phyloP scores from a whole-genome alignment of 2,797 vertebrate genomes.

The Tinamus major region DNA sequence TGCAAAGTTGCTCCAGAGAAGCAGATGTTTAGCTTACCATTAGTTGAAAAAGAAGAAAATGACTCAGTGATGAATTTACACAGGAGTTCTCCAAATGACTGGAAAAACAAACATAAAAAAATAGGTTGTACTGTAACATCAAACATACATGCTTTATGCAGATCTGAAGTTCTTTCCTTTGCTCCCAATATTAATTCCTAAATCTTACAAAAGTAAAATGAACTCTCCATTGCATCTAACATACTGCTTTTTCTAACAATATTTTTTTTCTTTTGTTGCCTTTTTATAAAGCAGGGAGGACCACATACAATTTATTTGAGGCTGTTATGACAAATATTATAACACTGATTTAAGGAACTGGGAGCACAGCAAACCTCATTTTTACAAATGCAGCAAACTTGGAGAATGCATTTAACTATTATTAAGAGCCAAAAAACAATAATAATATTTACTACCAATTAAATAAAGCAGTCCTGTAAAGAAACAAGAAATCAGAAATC shows the following conservation, averaged over 20 bases:
- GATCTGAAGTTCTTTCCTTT: background rate
- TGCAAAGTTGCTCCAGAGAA: background rate
- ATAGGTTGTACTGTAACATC: background rate
- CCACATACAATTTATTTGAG: background rate
- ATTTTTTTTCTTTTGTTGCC: background rate
- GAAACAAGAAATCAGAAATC: background rate
- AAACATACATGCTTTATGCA: background rate
- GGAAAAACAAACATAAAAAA: background rate
- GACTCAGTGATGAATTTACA: background rate
- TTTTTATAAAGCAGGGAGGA: background rate
- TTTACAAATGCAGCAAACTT: background rate
- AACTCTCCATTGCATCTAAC: background rate
- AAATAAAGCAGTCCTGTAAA: background rate
- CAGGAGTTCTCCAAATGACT: background rate
- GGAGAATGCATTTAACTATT: background rate
- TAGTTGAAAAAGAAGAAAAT: background rate
- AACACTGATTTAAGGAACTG: background rate
- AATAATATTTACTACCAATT: background rate
- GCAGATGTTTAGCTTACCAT: background rate
- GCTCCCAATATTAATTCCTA: background rate
- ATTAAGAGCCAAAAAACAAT: background rate
- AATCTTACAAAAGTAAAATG: background rate
- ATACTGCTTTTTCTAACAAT: background rate
- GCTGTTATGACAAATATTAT: background rate
- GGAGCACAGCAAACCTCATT: background rate